Evolutionary conservation across 2,888 invertebrate species (phyloP), one percentile per base, ranked within the genome.

Genomic region (Epirrhoe tristata): DNA sequence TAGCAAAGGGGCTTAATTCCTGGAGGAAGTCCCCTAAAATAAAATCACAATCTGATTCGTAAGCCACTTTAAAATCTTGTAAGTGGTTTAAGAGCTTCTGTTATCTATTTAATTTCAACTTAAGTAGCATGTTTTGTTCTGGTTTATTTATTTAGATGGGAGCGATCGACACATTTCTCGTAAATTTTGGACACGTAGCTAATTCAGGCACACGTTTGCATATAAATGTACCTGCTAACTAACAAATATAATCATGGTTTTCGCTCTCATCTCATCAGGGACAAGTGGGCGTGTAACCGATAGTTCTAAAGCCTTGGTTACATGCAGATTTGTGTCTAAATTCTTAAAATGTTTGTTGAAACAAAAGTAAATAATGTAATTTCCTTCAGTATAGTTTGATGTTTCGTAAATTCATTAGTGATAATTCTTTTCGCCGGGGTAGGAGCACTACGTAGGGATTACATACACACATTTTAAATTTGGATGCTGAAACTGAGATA

Each of bases 231-330:
- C 74, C 70, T 69, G 67, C 52, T 73, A 71, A 64, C 70, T 69
- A 72, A 79, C 58, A 54, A 14, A 6, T 43, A 52, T 43, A 52
- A 53, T 32, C 5, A 43, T 14, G n/a, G 6, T 58, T 54, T 48
- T 64, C 64, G 69, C 69, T 60, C 69, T 69, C 65, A 31, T 69
- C 64, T 51, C 58, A n/a, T 63, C 24, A 48, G 61, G 64, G 50
- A 85, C 91, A 93, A 92, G 85, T 89, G 75, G 75, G 91, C 84
- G 84, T 92, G 92, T 90, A 91, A 91, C 91, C 84, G 91, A 93
- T 88, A 72, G 84, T 87, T 72, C 50, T 66, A 65, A 71, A 78
- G 88, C 87, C 91, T 93, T 89, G 91, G 92, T 92, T 93, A 92
- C 92, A 90, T 83, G 91, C 92, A 85, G 82, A 88, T 89, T 91